Evolutionary conservation across 2,888 invertebrate genomes (phyloP).

Genomic region (Mesochorus sp.): DNA sequence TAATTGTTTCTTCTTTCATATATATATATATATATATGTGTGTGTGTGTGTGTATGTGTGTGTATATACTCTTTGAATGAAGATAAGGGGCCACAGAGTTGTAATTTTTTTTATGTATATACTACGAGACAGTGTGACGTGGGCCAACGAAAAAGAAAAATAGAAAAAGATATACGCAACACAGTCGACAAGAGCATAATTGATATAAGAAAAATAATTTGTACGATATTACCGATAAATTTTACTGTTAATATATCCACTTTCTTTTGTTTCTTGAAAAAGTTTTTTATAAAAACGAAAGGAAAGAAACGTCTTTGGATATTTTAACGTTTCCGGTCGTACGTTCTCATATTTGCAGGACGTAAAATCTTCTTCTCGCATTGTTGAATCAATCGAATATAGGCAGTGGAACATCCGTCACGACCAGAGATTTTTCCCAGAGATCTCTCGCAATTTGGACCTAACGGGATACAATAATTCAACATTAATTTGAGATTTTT

Average conservation of each 20-base stretch:
- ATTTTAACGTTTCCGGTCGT: no score
- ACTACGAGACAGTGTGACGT: neutral
- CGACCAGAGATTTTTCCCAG: constrained; percentile 92
- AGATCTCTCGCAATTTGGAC: constrained; percentile 87
- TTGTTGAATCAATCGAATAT: constrained; percentile 75
- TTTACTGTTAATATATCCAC: no score
- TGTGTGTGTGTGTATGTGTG: no score
- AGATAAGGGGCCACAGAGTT: constrained; percentile 25
- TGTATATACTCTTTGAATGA: constrained; percentile 22
- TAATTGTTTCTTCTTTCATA: constrained; percentile 35
- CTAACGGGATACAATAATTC: constrained; percentile 68
- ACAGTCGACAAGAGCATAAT: neutral
- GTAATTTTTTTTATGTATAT: constrained; percentile 50
- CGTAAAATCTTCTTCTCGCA: neutral
- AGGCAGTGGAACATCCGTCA: constrained; percentile 87
- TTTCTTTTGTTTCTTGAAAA: no score
- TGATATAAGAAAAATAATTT: neutral
- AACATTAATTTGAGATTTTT: constrained; percentile 5
- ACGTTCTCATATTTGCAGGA: no score
- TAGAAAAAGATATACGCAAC: neutral
- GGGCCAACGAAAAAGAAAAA: constrained; percentile 31
- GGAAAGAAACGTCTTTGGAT: constrained; percentile 1
- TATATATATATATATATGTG: no score
- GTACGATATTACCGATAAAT: no score
- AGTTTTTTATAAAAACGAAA: no score